Conservation (phyloP, 2,888 invertebrate genomes). For the Hypena proboscidalis region DNA sequence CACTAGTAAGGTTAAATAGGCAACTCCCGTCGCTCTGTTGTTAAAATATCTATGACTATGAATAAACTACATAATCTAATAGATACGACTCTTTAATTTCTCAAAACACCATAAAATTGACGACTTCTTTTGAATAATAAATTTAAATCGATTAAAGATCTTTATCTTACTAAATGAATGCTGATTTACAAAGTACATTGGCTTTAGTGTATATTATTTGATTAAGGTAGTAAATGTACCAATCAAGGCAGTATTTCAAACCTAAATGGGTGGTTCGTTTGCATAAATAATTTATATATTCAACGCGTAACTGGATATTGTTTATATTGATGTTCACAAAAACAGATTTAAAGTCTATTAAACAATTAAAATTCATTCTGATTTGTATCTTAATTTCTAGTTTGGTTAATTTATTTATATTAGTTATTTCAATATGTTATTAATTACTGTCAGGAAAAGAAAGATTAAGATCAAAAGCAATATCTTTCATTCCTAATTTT, state of each 20-base stretch:
- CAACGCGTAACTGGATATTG: slow-evolving; percentile 18
- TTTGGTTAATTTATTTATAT: slow-evolving; percentile 1
- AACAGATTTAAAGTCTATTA: slow-evolving; percentile 10
- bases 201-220: slow-evolving; percentile 35
- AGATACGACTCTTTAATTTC: slow-evolving; percentile 25
- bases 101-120: slow-evolving; percentile 25
- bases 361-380: not conserved
- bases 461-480: no score
- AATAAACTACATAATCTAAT: slow-evolving; percentile 5
- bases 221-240: slow-evolving; percentile 23
- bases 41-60: slow-evolving; percentile 40
- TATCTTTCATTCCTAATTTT: no score
- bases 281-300: slow-evolving; percentile 32
- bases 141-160: slow-evolving; percentile 28
- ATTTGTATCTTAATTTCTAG: not conserved
- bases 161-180: slow-evolving; percentile 32
- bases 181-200: slow-evolving; percentile 31
- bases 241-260: slow-evolving; percentile 36
- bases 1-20: slow-evolving; percentile 35
- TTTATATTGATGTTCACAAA: slow-evolving; percentile 18
- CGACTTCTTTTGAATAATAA: slow-evolving; percentile 29
- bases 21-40: slow-evolving; percentile 36
- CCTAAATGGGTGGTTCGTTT: slow-evolving; percentile 25
- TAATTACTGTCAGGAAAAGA: no score
- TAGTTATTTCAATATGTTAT: no score